Evolutionary conservation across 2,797 vertebrate genomes (phyloP), one percentile per base, ranked within the genome.

Genomic region (Myotis planiceps): DNA sequence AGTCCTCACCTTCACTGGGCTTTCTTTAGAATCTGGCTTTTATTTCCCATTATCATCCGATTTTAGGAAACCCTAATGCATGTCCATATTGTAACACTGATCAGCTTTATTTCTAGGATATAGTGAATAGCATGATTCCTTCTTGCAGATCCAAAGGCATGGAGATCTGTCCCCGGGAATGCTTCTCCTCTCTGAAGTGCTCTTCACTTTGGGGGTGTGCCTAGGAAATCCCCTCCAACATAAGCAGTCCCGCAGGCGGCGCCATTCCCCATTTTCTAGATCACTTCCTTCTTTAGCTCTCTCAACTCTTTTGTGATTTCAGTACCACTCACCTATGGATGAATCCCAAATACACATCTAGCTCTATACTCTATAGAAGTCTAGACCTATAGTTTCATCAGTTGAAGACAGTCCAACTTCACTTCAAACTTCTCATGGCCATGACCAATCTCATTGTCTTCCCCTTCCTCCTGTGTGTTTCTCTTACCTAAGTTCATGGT

Each of bases 391-490:
- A 3, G 9, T 55, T 85, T 34, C 13, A n/a, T 4, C 39, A 39
- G 39, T 39, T 39, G 51, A 71, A 37, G 37, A 74, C 34, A 3
- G 6, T 49, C 23, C 47, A 42, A 5, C 32, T 51, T n/a, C 13
- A 34, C 39, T 21, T 29, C 34, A 15, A 23, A 42, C 69, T 66
- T 25, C 16, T 13, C 0, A 19, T 10, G 66, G 47, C 15, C 32
- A 2, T 18, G 68, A 51, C 29, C 27, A 9, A 13, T 9, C 3
- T 16, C 23, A 1, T 7, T 13, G 16, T 58, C 69, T 76, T 65
- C 32, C 32, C 9, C 13, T 2, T 8, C 15, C 27, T 74, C 32
- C 19, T 23, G 18, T 0, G 0, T 15, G 21, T 27, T 27, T 65
- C 27, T 29, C 7, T 23, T 0, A 18, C 39, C 55, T 12, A 19